Conservation (phyloP, 2,888 invertebrate genomes). For the Diploptera punctata region DNA sequence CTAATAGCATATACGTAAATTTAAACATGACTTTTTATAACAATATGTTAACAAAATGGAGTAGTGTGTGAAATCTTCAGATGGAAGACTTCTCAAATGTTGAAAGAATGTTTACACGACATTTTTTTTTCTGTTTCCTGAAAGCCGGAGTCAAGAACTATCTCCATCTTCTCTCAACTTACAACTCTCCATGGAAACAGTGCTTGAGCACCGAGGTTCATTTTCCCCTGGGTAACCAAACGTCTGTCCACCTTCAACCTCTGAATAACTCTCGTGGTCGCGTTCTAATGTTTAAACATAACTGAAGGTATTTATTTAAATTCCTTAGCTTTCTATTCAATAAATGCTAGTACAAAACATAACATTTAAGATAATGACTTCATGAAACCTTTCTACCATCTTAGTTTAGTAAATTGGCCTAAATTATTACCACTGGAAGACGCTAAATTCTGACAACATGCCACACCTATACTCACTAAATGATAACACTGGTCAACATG, state of each 20-base stretch:
- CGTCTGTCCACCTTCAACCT: neutral
- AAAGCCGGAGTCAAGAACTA: neutral
- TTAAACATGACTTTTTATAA: too few species aligned
- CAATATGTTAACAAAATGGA: slow-evolving; percentile 47
- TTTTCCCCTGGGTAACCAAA: neutral
- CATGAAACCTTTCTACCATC: neutral
- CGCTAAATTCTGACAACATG: too few species aligned
- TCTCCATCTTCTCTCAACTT: neutral
- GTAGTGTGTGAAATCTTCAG: neutral
- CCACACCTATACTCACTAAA: too few species aligned
- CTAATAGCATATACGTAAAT: too few species aligned
- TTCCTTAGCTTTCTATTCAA: neutral
- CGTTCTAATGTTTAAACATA: neutral
- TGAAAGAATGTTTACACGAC: neutral
- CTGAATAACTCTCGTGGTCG: neutral
- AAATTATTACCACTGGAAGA: too few species aligned
- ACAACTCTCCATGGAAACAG: neutral
- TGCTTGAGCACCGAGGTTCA: neutral
- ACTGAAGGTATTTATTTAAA: neutral
- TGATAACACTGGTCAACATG: too few species aligned
- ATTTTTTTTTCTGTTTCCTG: neutral
- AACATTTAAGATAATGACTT: too few species aligned
- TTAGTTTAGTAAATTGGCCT: too few species aligned
- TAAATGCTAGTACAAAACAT: too few species aligned
- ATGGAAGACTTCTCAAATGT: neutral